Percentiles rank a stretch among this genome's conserved stretches.
Evolutionary conservation across 2,888 invertebrate species (phyloP).

Genomic region (Julus scanicus): DNA sequence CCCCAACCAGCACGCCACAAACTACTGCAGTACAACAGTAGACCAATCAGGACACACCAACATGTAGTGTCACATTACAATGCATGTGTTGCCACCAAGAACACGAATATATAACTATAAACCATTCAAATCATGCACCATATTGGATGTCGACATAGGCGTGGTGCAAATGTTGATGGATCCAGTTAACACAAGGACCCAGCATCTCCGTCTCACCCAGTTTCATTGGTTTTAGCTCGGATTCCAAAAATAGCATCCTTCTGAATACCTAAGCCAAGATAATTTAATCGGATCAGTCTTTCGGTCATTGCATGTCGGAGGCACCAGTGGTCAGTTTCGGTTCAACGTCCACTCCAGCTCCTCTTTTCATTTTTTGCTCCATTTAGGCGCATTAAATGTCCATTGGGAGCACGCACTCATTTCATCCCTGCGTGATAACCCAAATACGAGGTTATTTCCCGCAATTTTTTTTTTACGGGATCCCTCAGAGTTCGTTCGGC

Average conservation of each 20-base stretch:
- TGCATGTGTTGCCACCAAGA: too few species aligned
- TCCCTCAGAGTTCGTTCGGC: neutral
- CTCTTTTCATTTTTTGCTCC: neutral
- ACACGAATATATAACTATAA: too few species aligned
- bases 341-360: neutral
- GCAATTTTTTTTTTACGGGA: neutral
- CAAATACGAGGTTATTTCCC: slow-evolving; percentile 19
- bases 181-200: too few species aligned
- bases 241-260: neutral
- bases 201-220: too few species aligned
- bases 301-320: neutral
- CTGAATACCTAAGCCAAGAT: neutral
- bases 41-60: too few species aligned
- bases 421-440: neutral
- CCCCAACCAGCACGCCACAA: too few species aligned
- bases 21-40: too few species aligned
- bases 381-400: neutral
- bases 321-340: slow-evolving; percentile 10
- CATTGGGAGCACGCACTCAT: neutral
- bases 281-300: neutral
- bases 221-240: neutral
- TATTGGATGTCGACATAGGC: too few species aligned
- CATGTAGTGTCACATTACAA: too few species aligned
- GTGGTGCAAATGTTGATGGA: too few species aligned
- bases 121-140: too few species aligned